phyloP scores from a whole-genome alignment of 2,888 invertebrate species.

The Macroteleia sp. region DNA sequence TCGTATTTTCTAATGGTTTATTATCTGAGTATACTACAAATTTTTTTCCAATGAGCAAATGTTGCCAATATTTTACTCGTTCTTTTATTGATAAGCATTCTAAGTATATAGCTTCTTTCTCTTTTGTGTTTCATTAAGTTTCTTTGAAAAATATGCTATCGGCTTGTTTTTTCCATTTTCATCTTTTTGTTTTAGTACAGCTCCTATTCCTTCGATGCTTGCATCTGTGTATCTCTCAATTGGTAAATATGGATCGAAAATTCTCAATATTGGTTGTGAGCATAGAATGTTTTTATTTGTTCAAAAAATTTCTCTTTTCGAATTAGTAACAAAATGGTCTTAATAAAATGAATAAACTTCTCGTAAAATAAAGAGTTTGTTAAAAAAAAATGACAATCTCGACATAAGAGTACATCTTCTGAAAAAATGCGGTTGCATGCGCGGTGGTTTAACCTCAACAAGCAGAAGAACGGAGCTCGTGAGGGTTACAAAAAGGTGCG shows the following conservation, averaged over 20 bases:
- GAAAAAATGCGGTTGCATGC: no score
- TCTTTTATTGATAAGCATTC: conserved; percentile 1
- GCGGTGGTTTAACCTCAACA: no score
- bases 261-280: conserved; percentile 70
- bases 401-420: no score
- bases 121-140: conserved; percentile 5
- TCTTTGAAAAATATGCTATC: conserved; percentile 18
- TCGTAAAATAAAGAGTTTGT: no score
- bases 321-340: no score
- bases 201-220: conserved; percentile 62
- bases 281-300: conserved; percentile 66
- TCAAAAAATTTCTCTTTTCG: conserved; percentile 61
- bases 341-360: no score
- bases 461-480: no score
- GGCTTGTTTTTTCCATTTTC: conserved; percentile 1
- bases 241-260: conserved; percentile 56
- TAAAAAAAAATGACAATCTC: no score
- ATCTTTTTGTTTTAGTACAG: conserved; percentile 14
- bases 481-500: no score
- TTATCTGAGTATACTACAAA: conserved; percentile 12
- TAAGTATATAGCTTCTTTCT: neutral
- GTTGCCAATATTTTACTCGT: conserved; percentile 2
- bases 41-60: conserved; percentile 4
- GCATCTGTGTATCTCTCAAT: conserved; percentile 70
- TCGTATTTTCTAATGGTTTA: conserved; percentile 18